Evolutionary conservation across 2,113 vertebrate genomes (phyloP).

Genomic region (Sapayoa aenigma): DNA sequence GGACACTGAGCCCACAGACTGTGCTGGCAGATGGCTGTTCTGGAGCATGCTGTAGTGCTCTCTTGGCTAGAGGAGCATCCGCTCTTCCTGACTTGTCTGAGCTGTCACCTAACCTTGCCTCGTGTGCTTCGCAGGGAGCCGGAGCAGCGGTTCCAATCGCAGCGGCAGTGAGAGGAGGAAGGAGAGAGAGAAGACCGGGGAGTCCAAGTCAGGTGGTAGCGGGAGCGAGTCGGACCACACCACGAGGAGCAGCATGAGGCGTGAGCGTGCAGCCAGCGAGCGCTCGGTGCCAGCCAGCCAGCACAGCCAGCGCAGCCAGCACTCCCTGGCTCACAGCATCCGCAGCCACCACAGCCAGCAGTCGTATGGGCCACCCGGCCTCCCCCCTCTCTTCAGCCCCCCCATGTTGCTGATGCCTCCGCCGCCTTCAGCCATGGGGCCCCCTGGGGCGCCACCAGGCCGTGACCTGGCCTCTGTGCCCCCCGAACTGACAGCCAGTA

Average conservation of each 20-base stretch:
- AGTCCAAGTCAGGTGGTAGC: slow-evolving; percentile 84
- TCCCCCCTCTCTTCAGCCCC: slow-evolving; percentile 84
- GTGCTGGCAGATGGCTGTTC: neutral
- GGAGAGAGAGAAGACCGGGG: slow-evolving; percentile 76
- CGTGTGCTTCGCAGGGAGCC: slow-evolving; percentile 75
- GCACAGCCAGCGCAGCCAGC: slow-evolving; percentile 89
- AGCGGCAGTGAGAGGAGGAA: slow-evolving; percentile 82
- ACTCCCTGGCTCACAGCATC: slow-evolving; percentile 82
- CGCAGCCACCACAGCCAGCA: slow-evolving; percentile 84
- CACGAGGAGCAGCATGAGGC: slow-evolving; percentile 77
- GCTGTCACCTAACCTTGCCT: neutral
- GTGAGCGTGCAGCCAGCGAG: slow-evolving; percentile 80
- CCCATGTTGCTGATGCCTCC: slow-evolving; percentile 82
- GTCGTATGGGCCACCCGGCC: slow-evolving; percentile 77
- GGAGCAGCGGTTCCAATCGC: slow-evolving; percentile 89
- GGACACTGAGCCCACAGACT: neutral
- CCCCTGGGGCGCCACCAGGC: slow-evolving; percentile 82
- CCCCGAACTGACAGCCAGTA: slow-evolving; percentile 93
- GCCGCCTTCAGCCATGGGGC: slow-evolving; percentile 74
- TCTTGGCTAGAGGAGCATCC: neutral
- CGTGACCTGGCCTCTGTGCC: slow-evolving; percentile 89
- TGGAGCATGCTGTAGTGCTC: neutral
- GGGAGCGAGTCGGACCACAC: slow-evolving; percentile 84
- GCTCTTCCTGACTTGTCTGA: neutral
- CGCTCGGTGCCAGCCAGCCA: slow-evolving; percentile 78